phyloP scores from a whole-genome alignment of 1,140 invertebrate genomes.

The Magallana ariakensis region DNA sequence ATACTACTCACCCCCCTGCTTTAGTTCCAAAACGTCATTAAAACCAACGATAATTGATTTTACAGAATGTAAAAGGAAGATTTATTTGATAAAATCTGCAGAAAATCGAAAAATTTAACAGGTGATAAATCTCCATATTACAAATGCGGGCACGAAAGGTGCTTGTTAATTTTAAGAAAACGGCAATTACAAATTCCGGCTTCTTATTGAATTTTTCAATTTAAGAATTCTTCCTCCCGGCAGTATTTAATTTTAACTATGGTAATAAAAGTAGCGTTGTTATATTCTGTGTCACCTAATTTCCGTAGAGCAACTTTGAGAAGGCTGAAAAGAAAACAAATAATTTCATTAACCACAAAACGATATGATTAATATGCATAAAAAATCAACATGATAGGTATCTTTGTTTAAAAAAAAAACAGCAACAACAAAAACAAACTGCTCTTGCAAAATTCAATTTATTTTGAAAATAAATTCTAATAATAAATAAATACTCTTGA shows the following conservation, averaged over 20 bases:
- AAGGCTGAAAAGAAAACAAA: neutral
- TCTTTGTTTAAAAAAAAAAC: no score
- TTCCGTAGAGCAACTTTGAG: neutral
- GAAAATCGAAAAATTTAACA: constrained; percentile 32
- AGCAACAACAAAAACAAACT: no score
- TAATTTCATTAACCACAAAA: no score
- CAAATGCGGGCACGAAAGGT: neutral
- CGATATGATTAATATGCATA: no score
- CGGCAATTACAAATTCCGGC: neutral
- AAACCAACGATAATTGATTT: constrained; percentile 25
- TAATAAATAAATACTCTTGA: no score
- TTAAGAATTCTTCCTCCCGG: neutral
- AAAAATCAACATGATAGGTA: no score
- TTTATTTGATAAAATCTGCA: constrained; percentile 17
- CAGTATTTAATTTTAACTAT: neutral
- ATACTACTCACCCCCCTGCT: neutral
- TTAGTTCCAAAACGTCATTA: constrained; percentile 1
- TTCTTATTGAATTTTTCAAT: neutral
- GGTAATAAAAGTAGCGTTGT: neutral
- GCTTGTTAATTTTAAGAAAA: neutral
- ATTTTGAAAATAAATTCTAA: no score
- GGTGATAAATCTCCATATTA: neutral
- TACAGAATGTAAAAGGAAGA: constrained; percentile 2
- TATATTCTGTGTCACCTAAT: neutral
- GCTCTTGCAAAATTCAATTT: no score